These are phyloP conservation scores for Drusus annulatus DNA, from an alignment of 1,140 invertebrate species.

Conservation along the genomic window DNA sequence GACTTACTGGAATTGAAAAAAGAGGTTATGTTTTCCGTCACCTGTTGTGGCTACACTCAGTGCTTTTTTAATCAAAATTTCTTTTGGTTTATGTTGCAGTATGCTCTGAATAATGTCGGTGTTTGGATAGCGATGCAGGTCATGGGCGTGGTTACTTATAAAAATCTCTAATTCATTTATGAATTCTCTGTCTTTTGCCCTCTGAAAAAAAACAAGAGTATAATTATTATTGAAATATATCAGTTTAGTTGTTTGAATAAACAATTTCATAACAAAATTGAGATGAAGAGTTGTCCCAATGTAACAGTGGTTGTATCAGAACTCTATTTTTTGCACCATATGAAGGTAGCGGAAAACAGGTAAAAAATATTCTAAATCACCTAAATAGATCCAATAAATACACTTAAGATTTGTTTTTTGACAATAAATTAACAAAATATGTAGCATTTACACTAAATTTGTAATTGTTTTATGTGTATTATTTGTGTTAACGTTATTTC, in stretches of 20 bases:
- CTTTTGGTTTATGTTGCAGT: slow-evolving; percentile 41
- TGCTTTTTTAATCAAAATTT: slow-evolving; percentile 36
- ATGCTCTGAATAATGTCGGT: slow-evolving; percentile 56
- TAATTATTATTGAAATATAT: not conserved
- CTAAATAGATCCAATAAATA: too few relatives aligned
- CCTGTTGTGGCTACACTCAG: not conserved
- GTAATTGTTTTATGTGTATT: too few relatives aligned
- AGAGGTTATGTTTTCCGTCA: slow-evolving; percentile 33
- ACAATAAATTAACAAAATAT: too few relatives aligned
- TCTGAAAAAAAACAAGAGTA: slow-evolving; percentile 33
- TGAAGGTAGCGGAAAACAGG: too few relatives aligned
- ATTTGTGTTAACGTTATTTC: too few relatives aligned
- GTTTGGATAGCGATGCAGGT: slow-evolving; percentile 49
- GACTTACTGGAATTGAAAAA: slow-evolving; percentile 52
- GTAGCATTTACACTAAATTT: too few relatives aligned
- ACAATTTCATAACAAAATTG: not conserved
- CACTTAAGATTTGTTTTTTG: too few relatives aligned
- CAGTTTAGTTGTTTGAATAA: slow-evolving; percentile 1
- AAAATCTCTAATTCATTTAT: slow-evolving; percentile 41
- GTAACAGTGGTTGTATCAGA: too few relatives aligned
- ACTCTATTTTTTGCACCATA: too few relatives aligned
- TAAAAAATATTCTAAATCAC: too few relatives aligned
- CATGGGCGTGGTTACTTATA: slow-evolving; percentile 44
- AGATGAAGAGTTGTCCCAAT: too few relatives aligned
- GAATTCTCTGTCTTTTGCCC: slow-evolving; percentile 26